Percentiles rank a stretch among this genome's conserved stretches.
phyloP scores from a whole-genome alignment of 1,140 invertebrate genomes.

The Trachelipus rathkii region DNA sequence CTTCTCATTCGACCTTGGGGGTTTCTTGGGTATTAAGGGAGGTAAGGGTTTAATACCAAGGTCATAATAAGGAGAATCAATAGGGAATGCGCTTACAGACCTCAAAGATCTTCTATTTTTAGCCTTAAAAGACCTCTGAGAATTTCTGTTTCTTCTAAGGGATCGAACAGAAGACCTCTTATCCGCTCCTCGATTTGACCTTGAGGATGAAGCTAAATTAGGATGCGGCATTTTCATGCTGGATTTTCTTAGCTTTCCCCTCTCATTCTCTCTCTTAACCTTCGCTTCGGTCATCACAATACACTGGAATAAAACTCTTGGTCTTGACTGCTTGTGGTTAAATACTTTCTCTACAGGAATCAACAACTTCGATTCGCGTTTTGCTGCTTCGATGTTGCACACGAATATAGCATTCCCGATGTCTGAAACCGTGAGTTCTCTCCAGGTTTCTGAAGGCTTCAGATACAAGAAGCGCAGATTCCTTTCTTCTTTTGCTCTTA shows the following conservation, averaged over 20 bases:
- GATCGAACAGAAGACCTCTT: constrained; percentile 19
- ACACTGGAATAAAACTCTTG: constrained; percentile 36
- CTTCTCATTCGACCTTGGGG: background rate
- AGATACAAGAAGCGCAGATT: no score
- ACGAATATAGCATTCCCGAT: constrained; percentile 40
- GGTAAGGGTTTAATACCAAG: constrained; percentile 34
- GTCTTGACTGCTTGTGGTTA: constrained; percentile 36
- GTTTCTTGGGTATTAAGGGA: background rate
- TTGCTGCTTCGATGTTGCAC: constrained; percentile 37
- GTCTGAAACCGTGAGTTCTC: constrained; percentile 34
- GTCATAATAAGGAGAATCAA: constrained; percentile 29
- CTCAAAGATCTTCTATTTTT: constrained; percentile 35
- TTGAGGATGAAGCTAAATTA: constrained; percentile 27
- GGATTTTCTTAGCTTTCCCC: constrained; percentile 14
- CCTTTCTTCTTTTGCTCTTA: no score
- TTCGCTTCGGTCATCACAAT: constrained; percentile 26
- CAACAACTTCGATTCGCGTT: constrained; percentile 32
- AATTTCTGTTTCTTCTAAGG: background rate
- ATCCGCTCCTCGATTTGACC: constrained; percentile 20
- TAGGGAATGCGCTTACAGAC: constrained; percentile 36
- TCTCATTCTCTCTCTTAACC: background rate
- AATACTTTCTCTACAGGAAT: constrained; percentile 35
- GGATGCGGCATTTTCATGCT: background rate
- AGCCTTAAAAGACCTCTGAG: constrained; percentile 35
- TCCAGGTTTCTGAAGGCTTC: constrained; percentile 36